These are phyloP conservation scores for Rhagonycha fulva DNA, from an alignment of 2,888 invertebrate genomes.

Conservation along the genomic window DNA sequence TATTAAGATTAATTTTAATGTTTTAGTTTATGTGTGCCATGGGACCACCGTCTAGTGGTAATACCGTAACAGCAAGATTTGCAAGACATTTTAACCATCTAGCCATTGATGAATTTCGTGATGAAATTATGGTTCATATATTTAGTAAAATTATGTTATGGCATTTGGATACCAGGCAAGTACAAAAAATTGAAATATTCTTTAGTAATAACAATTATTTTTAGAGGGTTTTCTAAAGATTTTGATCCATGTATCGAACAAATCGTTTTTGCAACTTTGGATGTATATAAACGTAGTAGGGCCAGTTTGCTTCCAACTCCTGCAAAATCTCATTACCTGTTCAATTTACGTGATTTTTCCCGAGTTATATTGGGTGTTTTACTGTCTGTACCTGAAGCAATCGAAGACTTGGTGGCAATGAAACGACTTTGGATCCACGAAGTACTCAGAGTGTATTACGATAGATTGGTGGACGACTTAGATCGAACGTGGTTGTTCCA, in stretches of 20 bases:
- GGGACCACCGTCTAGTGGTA: constrained; percentile 77
- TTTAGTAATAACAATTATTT: constrained; percentile 31
- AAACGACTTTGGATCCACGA: constrained; percentile 95
- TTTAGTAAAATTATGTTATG: constrained; percentile 90
- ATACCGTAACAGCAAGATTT: constrained; percentile 83
- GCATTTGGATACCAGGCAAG: constrained; percentile 91
- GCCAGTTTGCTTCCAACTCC: constrained; percentile 88
- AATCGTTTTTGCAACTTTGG: constrained; percentile 83
- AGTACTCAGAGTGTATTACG: constrained; percentile 88
- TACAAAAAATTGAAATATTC: not conserved
- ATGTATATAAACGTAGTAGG: constrained; percentile 83
- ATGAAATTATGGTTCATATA: constrained; percentile 80
- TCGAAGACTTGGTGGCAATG: constrained; percentile 81
- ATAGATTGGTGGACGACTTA: constrained; percentile 83
- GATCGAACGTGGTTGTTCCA: constrained; percentile 83
- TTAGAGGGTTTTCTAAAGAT: constrained; percentile 89
- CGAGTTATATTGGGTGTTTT: constrained; percentile 91
- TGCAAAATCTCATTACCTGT: constrained; percentile 91
- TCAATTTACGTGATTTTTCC: constrained; percentile 92
- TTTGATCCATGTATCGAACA: constrained; percentile 92
- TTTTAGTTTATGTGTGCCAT: constrained; percentile 84
- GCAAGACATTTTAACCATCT: constrained; percentile 84
- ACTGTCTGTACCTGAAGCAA: constrained; percentile 90
- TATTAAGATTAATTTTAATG: constrained; percentile 16
- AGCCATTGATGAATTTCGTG: constrained; percentile 88